These are phyloP conservation scores for Brenthis ino DNA, from an alignment of 2,888 invertebrate genomes.

Conservation along the genomic window DNA sequence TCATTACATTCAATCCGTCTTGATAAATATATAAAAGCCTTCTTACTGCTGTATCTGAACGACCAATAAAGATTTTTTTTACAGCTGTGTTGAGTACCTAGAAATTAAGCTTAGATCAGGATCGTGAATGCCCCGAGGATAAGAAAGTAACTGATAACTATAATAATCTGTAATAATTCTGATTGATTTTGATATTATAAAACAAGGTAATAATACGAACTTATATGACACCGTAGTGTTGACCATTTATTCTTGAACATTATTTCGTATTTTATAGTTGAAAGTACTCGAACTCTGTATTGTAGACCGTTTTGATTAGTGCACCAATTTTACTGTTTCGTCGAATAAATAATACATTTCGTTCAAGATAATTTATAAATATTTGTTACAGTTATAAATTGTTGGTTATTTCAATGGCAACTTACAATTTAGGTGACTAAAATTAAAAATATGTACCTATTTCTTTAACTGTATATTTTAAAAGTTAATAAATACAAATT, in stretches of 20 bases:
- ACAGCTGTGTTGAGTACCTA: conserved; percentile 10
- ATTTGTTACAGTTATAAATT: too few species aligned
- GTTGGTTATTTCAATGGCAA: too few species aligned
- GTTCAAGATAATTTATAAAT: too few species aligned
- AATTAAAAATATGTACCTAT: too few species aligned
- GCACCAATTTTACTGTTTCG: conserved; percentile 45
- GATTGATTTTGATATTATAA: conserved; percentile 14
- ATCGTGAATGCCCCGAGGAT: conserved; percentile 24
- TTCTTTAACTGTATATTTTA: too few species aligned
- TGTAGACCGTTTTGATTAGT: conserved; percentile 54
- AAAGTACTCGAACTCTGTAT: conserved; percentile 49
- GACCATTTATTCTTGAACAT: conserved; percentile 9
- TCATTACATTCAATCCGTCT: background rate
- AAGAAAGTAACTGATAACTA: conserved; percentile 27
- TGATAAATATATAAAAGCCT: background rate
- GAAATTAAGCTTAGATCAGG: conserved; percentile 16
- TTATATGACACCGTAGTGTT: conserved; percentile 7
- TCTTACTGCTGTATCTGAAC: conserved; percentile 8
- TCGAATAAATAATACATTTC: conserved; percentile 18
- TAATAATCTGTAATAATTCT: conserved; percentile 1
- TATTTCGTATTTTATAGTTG: conserved; percentile 35
- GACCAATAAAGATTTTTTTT: conserved; percentile 4
- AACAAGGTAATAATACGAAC: too few species aligned
- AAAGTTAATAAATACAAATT: too few species aligned
- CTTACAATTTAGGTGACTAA: too few species aligned